These are phyloP conservation scores for Heliconius ethilla DNA, from an alignment of 2,888 invertebrate genomes.

Conservation along the genomic window DNA sequence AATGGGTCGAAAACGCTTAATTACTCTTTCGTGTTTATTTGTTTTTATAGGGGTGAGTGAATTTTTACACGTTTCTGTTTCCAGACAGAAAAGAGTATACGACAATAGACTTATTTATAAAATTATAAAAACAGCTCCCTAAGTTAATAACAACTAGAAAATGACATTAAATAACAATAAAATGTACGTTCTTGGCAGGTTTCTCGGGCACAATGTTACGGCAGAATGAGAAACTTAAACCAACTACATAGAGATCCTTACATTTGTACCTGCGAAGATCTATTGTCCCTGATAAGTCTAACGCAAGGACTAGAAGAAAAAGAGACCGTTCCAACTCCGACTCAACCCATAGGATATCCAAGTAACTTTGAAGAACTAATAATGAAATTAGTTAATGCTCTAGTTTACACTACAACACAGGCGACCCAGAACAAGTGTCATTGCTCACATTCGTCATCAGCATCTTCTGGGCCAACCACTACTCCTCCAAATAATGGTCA, in stretches of 20 bases:
- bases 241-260: conserved; percentile 34
- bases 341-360: conserved; percentile 17
- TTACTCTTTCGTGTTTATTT: conserved; percentile 12
- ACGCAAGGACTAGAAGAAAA: conserved; percentile 49
- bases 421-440: conserved; percentile 36
- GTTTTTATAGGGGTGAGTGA: conserved; percentile 19
- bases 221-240: conserved; percentile 39
- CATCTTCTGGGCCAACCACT: background rate
- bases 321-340: conserved; percentile 35
- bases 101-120: background rate
- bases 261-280: conserved; percentile 45
- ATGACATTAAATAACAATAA: too few relatives aligned
- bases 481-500: background rate
- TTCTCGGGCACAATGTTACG: conserved; percentile 50
- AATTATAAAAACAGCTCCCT: background rate
- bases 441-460: conserved; percentile 20
- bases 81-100: background rate
- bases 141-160: too few relatives aligned
- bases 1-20: conserved; percentile 21
- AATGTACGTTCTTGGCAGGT: conserved; percentile 48
- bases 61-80: background rate
- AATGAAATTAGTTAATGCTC: conserved; percentile 64
- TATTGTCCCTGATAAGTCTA: conserved; percentile 46
- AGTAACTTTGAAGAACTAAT: conserved; percentile 62
- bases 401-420: conserved; percentile 61